Evolutionary conservation across 2,113 vertebrate genomes (phyloP), one percentile per base, ranked within the genome.

Genomic region (Psophia crepitans): DNA sequence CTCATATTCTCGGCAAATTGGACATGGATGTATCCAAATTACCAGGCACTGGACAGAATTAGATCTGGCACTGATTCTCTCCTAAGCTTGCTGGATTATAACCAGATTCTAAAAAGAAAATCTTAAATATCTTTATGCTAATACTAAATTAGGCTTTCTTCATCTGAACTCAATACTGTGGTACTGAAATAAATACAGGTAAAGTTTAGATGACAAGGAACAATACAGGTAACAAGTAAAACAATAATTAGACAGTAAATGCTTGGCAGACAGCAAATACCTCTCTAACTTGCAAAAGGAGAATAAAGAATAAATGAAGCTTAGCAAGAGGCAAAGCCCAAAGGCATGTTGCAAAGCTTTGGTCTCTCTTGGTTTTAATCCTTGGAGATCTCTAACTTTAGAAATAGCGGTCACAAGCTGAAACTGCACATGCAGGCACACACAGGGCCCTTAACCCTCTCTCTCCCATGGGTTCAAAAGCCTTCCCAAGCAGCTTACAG

Each of bases 361-460:
- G 2, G 30, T 84, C 81, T 95, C 96, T 89, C 73, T 12, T 48
- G 91, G 53, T 74, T 90, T 81, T 58, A 85, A 32, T 39, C 88
- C 73, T 19, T 53, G 76, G 91, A 93, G 91, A 81, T n/a, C 46
- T 97, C 76, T 63, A 60, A 37, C 60, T 94, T 90, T 15, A 90
- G 92, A 93, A 86, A 75, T 0, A 81, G 75, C 1, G 8, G 41
- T 88, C 71, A 74, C 49, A 76, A 58, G 56, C 5, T 90, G 49
- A 92, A 58, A 69, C 11, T 83, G 75, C 63, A 90, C 89, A 54
- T 14, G 39, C 20, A 83, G 48, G 51, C 21, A 57, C 35, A 54
- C 8, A 14, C 35, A 65, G 30, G 32, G 84, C 80, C 54, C 88
- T 63, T 75, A 79, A 15, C 11, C 30, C 28, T 11, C n/a, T 46